Percentiles rank a stretch among this genome's conserved stretches.
phyloP scores from a whole-genome alignment of 2,113 vertebrate genomes.

The Amphilophus citrinellus region DNA sequence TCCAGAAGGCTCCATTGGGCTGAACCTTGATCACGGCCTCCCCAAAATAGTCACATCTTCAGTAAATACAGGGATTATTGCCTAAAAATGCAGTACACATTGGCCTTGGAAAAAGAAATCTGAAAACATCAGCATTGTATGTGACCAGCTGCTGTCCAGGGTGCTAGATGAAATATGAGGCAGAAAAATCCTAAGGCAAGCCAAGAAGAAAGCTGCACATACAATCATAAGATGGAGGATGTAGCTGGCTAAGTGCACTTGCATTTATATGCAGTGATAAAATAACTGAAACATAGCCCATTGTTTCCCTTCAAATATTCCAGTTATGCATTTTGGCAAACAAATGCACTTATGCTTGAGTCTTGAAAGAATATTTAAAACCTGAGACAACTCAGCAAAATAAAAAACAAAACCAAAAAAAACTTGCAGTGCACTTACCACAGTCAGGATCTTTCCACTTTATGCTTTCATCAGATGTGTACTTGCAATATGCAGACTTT shows the following conservation, averaged over 20 bases:
- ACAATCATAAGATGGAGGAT: neutral
- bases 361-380: neutral
- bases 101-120: neutral
- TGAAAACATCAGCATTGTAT: neutral
- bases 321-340: neutral
- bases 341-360: neutral
- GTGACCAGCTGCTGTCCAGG: neutral
- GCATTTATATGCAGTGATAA: neutral
- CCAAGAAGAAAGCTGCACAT: neutral
- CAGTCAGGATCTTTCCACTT: neutral
- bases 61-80: neutral
- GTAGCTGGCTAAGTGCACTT: neutral
- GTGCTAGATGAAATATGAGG: neutral
- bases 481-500: neutral
- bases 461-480: neutral
- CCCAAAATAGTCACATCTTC: neutral
- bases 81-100: neutral
- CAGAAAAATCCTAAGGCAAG: neutral
- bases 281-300: neutral
- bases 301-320: neutral
- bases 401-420: neutral
- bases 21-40: neutral
- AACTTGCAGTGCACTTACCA: neutral
- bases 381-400: neutral
- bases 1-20: neutral